Conservation (phyloP, 2,113 vertebrate genomes). For the Symphodus melops region DNA sequence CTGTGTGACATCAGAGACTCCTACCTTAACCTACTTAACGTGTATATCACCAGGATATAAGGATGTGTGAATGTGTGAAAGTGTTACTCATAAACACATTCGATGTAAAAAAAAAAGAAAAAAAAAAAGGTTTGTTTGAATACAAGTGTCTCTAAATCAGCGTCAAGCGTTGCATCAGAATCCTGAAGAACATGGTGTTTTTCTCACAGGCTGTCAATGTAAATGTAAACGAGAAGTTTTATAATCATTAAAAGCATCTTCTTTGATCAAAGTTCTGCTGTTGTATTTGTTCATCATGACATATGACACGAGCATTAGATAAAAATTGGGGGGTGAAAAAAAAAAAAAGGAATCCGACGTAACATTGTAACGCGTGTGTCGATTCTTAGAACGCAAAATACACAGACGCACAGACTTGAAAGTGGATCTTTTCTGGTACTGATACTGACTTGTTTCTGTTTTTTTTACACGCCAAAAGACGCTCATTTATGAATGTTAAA, state of each 20-base stretch:
- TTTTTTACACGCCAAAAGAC: no score
- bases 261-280: background rate
- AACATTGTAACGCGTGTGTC: no score
- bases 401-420: no score
- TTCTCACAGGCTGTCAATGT: constrained; percentile 14
- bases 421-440: no score
- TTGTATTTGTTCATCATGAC: background rate
- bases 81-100: no score
- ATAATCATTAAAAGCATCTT: background rate
- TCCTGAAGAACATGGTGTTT: background rate
- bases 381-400: no score
- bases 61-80: no score
- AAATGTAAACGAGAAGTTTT: background rate
- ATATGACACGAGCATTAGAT: background rate
- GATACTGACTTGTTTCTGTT: no score
- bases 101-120: no score
- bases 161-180: background rate
- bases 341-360: no score
- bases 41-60: background rate
- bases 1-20: background rate
- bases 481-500: no score
- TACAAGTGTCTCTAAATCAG: background rate
- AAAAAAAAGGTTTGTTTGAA: background rate
- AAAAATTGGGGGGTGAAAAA: no score
- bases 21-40: constrained; percentile 13